phyloP scores from a whole-genome alignment of 2,797 vertebrate genomes.

The Echiichthys vipera region DNA sequence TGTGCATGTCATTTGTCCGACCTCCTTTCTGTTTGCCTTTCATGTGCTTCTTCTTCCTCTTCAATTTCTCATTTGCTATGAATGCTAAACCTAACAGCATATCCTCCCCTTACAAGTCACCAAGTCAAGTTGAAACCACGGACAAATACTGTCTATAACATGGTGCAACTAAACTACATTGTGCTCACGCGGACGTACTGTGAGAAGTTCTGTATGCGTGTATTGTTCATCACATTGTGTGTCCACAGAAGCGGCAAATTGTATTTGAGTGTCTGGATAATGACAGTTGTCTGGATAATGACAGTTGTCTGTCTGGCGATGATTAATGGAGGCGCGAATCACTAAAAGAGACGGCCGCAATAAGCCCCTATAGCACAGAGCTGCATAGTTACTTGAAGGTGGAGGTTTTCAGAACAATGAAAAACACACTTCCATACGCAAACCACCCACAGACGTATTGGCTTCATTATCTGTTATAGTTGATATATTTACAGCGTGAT shows the following conservation, averaged over 20 bases:
- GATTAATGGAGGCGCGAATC: conserved; percentile 36
- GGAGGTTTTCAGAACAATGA: conserved; percentile 29
- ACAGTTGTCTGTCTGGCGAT: conserved; percentile 27
- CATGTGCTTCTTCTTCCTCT: conserved; percentile 36
- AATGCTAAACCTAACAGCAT: conserved; percentile 2
- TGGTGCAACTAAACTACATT: not conserved
- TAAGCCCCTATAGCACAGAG: conserved; percentile 7
- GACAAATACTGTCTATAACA: not conserved
- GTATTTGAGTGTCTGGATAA: conserved; percentile 30
- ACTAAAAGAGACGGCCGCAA: conserved; percentile 19
- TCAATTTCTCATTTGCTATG: conserved; percentile 23
- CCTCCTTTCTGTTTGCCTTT: conserved; percentile 21
- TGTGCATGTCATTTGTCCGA: conserved; percentile 12
- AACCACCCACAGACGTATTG: conserved; percentile 18
- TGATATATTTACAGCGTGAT: conserved; percentile 25
- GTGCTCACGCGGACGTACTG: not conserved
- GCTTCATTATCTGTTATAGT: conserved; percentile 11
- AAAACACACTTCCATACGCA: conserved; percentile 29
- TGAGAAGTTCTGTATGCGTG: not conserved
- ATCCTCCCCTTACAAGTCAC: not conserved
- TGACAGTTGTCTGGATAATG: conserved; percentile 45
- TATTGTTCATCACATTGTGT: not conserved
- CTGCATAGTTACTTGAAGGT: conserved; percentile 5
- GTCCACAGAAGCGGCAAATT: conserved; percentile 26
- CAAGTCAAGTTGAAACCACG: not conserved